Evolutionary conservation across 2,113 vertebrate genomes (phyloP).

Genomic region (Monopterus albus): DNA sequence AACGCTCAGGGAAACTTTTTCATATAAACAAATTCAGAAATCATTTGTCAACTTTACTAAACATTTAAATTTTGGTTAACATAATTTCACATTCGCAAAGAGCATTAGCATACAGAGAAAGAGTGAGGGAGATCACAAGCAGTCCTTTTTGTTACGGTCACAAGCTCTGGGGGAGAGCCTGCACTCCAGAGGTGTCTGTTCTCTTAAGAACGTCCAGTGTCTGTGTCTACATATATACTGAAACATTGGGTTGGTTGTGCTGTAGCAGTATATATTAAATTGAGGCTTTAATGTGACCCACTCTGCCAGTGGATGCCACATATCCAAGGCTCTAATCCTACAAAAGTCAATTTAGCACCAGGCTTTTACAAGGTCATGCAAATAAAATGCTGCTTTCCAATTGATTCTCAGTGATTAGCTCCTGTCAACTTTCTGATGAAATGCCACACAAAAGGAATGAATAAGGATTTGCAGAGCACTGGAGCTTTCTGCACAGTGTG

Average conservation of each 20-base stretch:
- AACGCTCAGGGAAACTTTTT: too few species aligned
- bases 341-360: not conserved
- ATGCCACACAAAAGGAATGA: not conserved
- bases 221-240: not conserved
- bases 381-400: conserved; percentile 3
- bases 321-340: not conserved
- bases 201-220: too few species aligned
- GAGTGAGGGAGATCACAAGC: too few species aligned
- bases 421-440: not conserved
- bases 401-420: not conserved
- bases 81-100: too few species aligned
- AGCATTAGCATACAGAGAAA: too few species aligned
- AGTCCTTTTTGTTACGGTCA: too few species aligned
- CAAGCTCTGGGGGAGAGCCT: too few species aligned
- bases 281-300: not conserved
- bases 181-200: too few species aligned
- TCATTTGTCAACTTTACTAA: too few species aligned
- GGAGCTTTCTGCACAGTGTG: not conserved
- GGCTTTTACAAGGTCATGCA: not conserved
- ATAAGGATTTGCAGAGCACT: not conserved
- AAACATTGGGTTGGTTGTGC: not conserved
- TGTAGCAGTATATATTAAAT: not conserved
- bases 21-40: too few species aligned
- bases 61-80: too few species aligned
- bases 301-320: not conserved